phyloP scores from a whole-genome alignment of 2,888 invertebrate genomes.

The Agrilus biguttatus region DNA sequence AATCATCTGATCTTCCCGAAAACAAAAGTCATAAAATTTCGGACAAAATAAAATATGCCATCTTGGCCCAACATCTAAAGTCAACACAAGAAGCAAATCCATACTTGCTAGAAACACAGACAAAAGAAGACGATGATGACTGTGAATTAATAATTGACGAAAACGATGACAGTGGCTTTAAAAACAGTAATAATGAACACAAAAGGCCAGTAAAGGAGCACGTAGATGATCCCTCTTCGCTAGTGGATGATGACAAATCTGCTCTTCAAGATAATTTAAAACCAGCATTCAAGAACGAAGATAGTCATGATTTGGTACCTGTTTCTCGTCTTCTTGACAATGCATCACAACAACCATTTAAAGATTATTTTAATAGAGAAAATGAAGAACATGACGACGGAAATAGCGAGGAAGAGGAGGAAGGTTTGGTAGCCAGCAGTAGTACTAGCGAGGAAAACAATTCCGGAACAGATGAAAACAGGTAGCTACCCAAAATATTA shows the following conservation, averaged over 20 bases:
- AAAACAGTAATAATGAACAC: conserved; percentile 12
- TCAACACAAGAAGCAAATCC: conserved; percentile 15
- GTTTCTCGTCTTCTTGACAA: conserved; percentile 64
- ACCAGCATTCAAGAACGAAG: conserved; percentile 24
- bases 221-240: conserved; percentile 10
- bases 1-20: conserved; percentile 19
- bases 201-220: conserved; percentile 14
- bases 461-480: conserved; percentile 71
- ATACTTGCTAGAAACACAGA: conserved; percentile 25
- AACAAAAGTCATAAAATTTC: conserved; percentile 32
- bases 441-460: conserved; percentile 70
- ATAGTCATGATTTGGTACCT: conserved; percentile 58
- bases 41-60: conserved; percentile 59
- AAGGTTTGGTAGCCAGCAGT: conserved; percentile 64
- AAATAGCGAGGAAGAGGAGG: conserved; percentile 54
- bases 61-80: conserved; percentile 61
- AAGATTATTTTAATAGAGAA: conserved; percentile 44
- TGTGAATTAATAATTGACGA: conserved; percentile 52
- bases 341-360: conserved; percentile 49
- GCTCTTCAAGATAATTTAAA: too few species aligned
- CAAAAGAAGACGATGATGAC: conserved; percentile 53
- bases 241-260: too few species aligned
- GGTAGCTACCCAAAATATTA: conserved; percentile 32
- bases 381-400: conserved; percentile 32
- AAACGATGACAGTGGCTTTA: conserved; percentile 24